Conservation (phyloP, 2,888 invertebrate genomes). For the Agriopis marginaria region DNA sequence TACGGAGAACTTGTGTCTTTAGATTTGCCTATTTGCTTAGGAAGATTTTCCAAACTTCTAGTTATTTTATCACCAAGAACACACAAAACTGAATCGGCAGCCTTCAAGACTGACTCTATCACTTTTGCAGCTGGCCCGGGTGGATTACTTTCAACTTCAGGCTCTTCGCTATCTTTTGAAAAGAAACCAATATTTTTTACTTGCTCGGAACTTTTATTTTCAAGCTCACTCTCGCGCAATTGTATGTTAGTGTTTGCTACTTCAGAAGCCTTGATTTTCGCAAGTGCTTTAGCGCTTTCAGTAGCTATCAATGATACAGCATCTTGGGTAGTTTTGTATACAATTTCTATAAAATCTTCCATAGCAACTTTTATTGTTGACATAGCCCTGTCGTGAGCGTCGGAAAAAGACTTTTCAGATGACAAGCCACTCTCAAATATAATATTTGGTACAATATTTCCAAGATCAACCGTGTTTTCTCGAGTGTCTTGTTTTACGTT, state of each 20-base stretch:
- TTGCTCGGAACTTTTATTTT: constrained; percentile 41
- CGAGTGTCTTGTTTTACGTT: not conserved
- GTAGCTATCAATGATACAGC: constrained; percentile 55
- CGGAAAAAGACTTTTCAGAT: constrained; percentile 32
- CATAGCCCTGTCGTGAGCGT: constrained; percentile 55
- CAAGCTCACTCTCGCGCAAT: constrained; percentile 9
- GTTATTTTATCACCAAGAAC: constrained; percentile 45
- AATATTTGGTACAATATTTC: constrained; percentile 13
- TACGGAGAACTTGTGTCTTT: constrained; percentile 52
- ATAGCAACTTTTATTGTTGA: constrained; percentile 59
- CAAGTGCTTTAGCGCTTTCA: constrained; percentile 55
- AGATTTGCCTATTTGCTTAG: constrained; percentile 23
- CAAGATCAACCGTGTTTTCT: not conserved
- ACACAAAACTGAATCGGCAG: constrained; percentile 53
- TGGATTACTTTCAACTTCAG: constrained; percentile 1
- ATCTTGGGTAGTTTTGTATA: constrained; percentile 59
- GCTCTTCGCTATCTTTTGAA: constrained; percentile 25
- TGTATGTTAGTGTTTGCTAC: constrained; percentile 34
- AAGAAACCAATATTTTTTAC: constrained; percentile 38
- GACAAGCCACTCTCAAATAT: not conserved
- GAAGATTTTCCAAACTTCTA: constrained; percentile 38
- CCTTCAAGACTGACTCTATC: constrained; percentile 42
- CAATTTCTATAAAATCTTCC: constrained; percentile 60
- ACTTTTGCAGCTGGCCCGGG: constrained; percentile 7
- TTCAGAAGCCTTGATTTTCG: constrained; percentile 46